Conservation (phyloP, 2,113 vertebrate species). For the Macaca mulatta region DNA sequence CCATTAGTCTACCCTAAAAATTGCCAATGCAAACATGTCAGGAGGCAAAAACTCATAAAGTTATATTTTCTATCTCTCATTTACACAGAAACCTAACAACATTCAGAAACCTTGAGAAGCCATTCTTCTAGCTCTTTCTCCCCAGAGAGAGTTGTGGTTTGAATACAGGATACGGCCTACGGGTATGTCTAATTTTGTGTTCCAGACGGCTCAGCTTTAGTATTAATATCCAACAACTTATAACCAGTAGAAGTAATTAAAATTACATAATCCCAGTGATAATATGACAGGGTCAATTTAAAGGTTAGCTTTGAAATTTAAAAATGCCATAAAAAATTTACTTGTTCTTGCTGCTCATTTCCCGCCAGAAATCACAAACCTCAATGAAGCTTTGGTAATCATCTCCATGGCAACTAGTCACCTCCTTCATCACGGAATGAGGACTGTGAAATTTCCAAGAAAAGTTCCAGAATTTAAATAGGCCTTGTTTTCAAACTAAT, state of each 20-base stretch:
- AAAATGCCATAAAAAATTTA: conserved; percentile 53
- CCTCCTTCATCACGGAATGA: conserved; percentile 5
- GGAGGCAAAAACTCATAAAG: background rate
- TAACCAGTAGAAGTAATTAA: conserved; percentile 53
- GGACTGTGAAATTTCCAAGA: conserved; percentile 41
- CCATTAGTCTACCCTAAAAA: background rate
- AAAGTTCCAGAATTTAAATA: conserved; percentile 17
- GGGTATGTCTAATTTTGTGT: conserved; percentile 29
- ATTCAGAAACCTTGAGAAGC: background rate
- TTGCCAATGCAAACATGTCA: background rate
- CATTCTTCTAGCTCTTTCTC: background rate
- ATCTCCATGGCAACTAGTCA: conserved; percentile 58
- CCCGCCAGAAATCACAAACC: conserved; percentile 49
- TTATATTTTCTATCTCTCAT: background rate
- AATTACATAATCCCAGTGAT: conserved; percentile 52
- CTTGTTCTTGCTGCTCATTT: conserved; percentile 60
- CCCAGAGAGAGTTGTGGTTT: background rate
- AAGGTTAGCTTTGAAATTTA: conserved; percentile 56
- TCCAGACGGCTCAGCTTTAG: background rate
- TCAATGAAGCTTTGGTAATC: conserved; percentile 32
- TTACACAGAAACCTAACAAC: background rate
- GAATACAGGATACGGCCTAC: background rate
- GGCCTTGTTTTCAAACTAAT: background rate
- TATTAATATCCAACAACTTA: conserved; percentile 45
- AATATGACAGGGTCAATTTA: conserved; percentile 35